These are phyloP conservation scores for Coccyzus lansbergi DNA, from an alignment of 2,797 vertebrate genomes.

Conservation along the genomic window DNA sequence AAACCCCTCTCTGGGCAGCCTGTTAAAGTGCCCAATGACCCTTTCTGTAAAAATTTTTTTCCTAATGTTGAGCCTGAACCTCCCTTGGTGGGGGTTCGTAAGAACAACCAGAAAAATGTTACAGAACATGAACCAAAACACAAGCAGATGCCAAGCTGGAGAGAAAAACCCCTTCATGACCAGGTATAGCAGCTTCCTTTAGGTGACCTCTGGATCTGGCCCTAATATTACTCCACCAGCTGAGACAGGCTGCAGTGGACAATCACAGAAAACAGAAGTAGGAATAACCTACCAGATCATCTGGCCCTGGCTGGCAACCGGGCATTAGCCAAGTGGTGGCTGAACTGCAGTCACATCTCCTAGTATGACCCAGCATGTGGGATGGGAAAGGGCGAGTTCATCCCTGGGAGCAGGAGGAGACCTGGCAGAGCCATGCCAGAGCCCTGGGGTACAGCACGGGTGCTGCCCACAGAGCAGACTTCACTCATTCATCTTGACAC, in stretches of 20 bases:
- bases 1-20: too few relatives aligned
- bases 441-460: neutral
- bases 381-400: neutral
- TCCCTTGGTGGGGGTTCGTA: too few relatives aligned
- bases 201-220: neutral
- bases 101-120: neutral
- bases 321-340: neutral
- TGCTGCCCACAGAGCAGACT: neutral
- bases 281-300: neutral
- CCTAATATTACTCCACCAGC: too few relatives aligned
- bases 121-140: neutral
- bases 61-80: too few relatives aligned
- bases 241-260: neutral
- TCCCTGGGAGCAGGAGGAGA: neutral
- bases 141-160: neutral
- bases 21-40: too few relatives aligned
- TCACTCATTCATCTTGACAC: accelerated
- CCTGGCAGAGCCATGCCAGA: neutral
- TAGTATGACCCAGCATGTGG: neutral
- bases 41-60: too few relatives aligned
- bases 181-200: neutral
- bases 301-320: neutral
- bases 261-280: neutral
- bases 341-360: neutral
- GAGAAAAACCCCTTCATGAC: neutral